Evolutionary conservation across 2,113 vertebrate species (phyloP).

Genomic region (Tupaia tana): DNA sequence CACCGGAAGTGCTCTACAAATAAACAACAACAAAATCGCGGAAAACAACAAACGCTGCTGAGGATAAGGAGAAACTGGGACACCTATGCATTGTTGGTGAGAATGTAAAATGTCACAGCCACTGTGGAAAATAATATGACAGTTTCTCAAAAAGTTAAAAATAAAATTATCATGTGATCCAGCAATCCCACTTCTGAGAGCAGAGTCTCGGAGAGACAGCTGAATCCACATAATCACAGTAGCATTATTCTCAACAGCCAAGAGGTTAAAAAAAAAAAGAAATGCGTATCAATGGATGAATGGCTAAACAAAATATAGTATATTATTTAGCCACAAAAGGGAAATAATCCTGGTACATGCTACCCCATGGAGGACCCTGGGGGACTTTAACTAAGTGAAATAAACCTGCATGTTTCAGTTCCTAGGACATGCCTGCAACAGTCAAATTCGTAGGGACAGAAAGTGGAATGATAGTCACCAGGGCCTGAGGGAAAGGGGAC

Average conservation of each 20-base stretch:
- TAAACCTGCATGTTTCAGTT: not conserved
- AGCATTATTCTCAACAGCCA: not conserved
- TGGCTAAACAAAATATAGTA: too few species aligned
- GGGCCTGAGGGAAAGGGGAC: not conserved
- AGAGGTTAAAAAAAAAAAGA: not conserved
- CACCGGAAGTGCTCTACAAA: not conserved
- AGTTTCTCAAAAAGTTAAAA: not conserved
- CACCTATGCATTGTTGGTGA: not conserved
- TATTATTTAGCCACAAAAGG: too few species aligned
- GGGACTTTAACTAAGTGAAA: not conserved
- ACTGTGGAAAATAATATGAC: too few species aligned
- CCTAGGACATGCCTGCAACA: not conserved
- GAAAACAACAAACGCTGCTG: not conserved
- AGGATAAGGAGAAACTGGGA: not conserved
- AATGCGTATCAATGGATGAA: not conserved
- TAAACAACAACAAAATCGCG: not conserved
- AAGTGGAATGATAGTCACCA: not conserved
- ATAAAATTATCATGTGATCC: not conserved
- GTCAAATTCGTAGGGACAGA: not conserved
- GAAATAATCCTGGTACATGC: not conserved
- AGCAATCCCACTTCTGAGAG: not conserved
- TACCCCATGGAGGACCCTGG: not conserved
- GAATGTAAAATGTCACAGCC: too few species aligned
- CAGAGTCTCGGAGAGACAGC: not conserved
- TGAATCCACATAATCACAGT: not conserved